Evolutionary conservation across 35 echinoderm and acorn worm species (phyloP), one percentile per base, ranked within the genome.

Genomic region (Anneissia japonica): DNA sequence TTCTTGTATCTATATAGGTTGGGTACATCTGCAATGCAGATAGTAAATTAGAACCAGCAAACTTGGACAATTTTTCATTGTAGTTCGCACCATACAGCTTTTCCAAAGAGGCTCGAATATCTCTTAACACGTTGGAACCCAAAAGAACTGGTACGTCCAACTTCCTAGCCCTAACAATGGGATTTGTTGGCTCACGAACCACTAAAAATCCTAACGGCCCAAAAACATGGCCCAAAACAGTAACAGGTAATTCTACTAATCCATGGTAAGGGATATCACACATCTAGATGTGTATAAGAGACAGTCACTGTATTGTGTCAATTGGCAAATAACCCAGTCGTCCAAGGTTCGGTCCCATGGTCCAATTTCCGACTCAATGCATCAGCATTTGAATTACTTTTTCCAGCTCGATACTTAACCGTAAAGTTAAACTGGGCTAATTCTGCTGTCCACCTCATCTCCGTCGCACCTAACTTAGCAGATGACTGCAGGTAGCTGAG

Each of bases 361-460:
- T 9, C 11, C 5, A n/a, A 37, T 64, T 90, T 94, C 1, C 84
- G 56, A 38, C 88, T 94, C 32, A 91, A 55, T 23, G 92, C 82
- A 46, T 93, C 92, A 31, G 92, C 92, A 83, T 90, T 94, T 11
- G 33, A 32, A 36, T 93, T 87, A 31, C 14, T 84, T 30, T 79
- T 86, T 17, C 92, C 88, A 76, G 83, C 30, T 30, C 79, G 38
- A 34, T 88, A 95, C 38, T 95, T 88, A 1, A 95, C 51, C 29
- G 29, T 84, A n/a, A 95, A 95, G 16, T 80, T 84, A 51, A 95
- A 91, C 35, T 73, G 45, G 21, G 93, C 90, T 36, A 95, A 37
- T 32, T 95, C 93, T 0, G 93, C 89, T 30, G 35, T 23, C 93
- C 93, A 91, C 72, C 89, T 83, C 14, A 74, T 95, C 82, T 91